A percentile compares a stretch with the other conserved stretches of the same genome.
These are phyloP conservation scores for Tetraneura akinire DNA, from an alignment of 1,140 invertebrate species.

Conservation along the genomic window DNA sequence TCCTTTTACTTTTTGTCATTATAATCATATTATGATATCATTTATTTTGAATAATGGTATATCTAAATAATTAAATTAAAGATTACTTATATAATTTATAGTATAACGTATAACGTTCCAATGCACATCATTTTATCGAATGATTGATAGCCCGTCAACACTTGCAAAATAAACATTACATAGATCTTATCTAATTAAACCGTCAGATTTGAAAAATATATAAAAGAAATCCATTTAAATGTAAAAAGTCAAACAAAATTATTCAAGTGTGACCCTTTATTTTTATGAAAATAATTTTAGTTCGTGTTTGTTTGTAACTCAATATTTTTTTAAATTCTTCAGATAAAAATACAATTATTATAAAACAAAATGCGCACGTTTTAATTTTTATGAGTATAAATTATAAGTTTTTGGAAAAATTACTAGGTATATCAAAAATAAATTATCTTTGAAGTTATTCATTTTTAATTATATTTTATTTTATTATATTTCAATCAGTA, in stretches of 20 bases:
- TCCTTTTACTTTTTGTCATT: not conserved
- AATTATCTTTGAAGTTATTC: too few species aligned
- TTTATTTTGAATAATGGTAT: not conserved
- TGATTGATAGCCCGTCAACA: slow-evolving; percentile 35
- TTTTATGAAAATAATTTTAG: not conserved
- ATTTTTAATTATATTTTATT: too few species aligned
- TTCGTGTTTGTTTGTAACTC: not conserved
- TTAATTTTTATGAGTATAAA: too few species aligned
- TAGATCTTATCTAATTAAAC: not conserved
- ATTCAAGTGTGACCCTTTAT: not conserved
- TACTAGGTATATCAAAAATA: too few species aligned
- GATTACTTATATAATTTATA: not conserved
- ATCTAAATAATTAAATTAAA: slow-evolving; percentile 12
- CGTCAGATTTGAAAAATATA: not conserved
- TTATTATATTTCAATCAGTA: too few species aligned
- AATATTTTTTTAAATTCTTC: too few species aligned
- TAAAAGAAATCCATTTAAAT: not conserved
- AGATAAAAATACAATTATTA: too few species aligned
- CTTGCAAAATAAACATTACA: not conserved
- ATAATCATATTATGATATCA: not conserved
- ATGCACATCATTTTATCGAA: not conserved
- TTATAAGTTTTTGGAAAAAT: too few species aligned
- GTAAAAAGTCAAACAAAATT: not conserved
- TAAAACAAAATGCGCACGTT: too few species aligned
- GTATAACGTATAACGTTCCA: not conserved